Evolutionary conservation across 2,888 invertebrate species (phyloP), one percentile per base, ranked within the genome.

Genomic region (Neoascia interrupta): DNA sequence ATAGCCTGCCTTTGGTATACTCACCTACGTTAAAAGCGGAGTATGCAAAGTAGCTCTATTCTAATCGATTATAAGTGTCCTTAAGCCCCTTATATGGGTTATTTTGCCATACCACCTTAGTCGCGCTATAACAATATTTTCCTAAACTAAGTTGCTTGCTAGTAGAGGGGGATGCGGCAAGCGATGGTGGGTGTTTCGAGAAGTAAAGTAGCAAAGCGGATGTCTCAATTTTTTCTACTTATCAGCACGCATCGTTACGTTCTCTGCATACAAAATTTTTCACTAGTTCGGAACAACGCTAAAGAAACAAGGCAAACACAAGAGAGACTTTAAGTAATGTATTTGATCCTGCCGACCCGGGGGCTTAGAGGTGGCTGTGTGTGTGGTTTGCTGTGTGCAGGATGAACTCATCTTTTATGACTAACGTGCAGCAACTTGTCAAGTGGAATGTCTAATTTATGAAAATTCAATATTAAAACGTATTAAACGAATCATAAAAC

Each of bases 401-500:
- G 47, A 72, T 54, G 47, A 72, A 54, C 72, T 72, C 72, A 72
- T 66, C 49, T 66, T 66, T 66, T 73, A 73, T 68, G 79, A 36
- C 61, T 60, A 79, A 51, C 79, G 66, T 79, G 73, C 54, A 66
- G 66, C 60, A 36, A 72, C 73, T 79, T 73, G 60, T 66, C 66
- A 73, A 72, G 72, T 72, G 41, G 72, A 66, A 76, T 72, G 66
- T 61, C 66, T 73, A 73, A 79, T 79, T 79, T 79, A 73, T 79
- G 79, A 73, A 73, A 79, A 79, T 73, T 79, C 66, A 51, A 79
- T 79, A 79, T 58, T 66, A 70, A 70, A 79, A 79, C 54, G 60
- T 66, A 79, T 79, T 73, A 79, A 79, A 73, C 61, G 54, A 72
- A 54, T 72, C 41, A 66, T 72, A 72, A 79, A 73, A 73, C 36